These are phyloP conservation scores for Drosophila kohkoa DNA, from an alignment of 1,140 invertebrate genomes.

Conservation along the genomic window DNA sequence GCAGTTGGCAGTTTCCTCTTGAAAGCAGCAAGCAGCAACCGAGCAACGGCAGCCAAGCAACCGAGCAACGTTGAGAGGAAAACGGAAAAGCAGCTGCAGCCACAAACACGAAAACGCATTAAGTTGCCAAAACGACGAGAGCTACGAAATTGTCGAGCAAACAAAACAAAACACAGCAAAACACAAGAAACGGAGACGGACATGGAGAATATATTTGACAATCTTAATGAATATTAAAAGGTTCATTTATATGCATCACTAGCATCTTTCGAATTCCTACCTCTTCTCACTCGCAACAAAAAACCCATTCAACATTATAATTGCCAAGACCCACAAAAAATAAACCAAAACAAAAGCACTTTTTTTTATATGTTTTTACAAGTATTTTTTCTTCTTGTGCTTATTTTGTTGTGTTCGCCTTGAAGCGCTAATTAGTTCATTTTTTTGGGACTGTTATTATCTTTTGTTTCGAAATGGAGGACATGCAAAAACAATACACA, in stretches of 20 bases:
- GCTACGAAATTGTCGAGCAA: conserved; percentile 20
- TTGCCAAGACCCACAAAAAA: conserved; percentile 23
- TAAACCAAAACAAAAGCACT: conserved; percentile 26
- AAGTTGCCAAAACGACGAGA: conserved; percentile 22
- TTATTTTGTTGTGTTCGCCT: conserved; percentile 26
- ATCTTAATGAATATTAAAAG: conserved; percentile 44
- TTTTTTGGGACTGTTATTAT: conserved; percentile 38
- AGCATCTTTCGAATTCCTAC: neutral
- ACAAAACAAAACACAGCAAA: conserved; percentile 6
- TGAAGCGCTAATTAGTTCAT: conserved; percentile 70
- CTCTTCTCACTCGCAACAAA: conserved; percentile 1
- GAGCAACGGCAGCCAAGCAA: neutral
- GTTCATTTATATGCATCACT: conserved; percentile 46
- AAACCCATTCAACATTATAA: conserved; percentile 45
- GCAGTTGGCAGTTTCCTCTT: conserved; percentile 4
- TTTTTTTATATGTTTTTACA: conserved; percentile 7
- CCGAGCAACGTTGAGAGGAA: no score
- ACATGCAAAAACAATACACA: conserved; percentile 14
- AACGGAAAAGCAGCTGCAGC: conserved; percentile 1
- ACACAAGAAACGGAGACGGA: neutral
- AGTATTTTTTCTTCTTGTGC: conserved; percentile 1
- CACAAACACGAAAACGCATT: conserved; percentile 44
- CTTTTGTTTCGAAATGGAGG: conserved; percentile 54
- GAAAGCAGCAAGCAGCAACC: neutral
- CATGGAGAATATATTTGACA: conserved; percentile 34